phyloP scores from a whole-genome alignment of 2,113 vertebrate species.

The Morphnarchus princeps region DNA sequence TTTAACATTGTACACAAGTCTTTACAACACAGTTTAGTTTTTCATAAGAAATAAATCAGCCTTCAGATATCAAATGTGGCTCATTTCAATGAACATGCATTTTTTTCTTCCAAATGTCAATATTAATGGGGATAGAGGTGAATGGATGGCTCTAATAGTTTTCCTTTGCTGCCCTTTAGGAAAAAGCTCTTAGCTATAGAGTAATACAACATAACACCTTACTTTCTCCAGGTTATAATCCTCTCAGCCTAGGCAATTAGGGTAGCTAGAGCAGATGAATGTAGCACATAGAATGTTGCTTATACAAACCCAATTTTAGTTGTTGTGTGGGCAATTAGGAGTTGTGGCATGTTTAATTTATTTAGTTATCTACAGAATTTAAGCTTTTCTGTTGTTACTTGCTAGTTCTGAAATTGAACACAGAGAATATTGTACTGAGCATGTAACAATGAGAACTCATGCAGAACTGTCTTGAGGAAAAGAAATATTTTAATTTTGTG shows the following conservation, averaged over 20 bases:
- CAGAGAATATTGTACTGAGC: background rate
- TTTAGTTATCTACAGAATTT: conserved; percentile 40
- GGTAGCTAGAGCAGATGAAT: background rate
- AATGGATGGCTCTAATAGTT: background rate
- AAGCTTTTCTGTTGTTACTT: conserved; percentile 18
- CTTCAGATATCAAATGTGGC: background rate
- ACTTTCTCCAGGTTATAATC: conserved; percentile 4
- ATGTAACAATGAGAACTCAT: conserved; percentile 35
- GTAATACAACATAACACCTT: background rate
- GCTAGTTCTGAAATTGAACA: conserved; percentile 20
- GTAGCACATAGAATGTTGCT: background rate
- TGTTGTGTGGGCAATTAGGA: conserved; percentile 13
- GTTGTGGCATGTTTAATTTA: conserved; percentile 29
- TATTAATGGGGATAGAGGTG: conserved; percentile 8
- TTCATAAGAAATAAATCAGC: conserved; percentile 3
- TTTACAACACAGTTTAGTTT: background rate
- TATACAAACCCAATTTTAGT: background rate
- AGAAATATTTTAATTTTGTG: conserved; percentile 1
- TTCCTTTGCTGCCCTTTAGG: background rate
- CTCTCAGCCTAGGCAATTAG: conserved; percentile 11
- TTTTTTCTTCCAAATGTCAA: background rate
- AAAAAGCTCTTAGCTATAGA: background rate
- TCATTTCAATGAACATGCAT: background rate
- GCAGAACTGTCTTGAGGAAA: conserved; percentile 13
- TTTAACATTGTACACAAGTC: background rate